Evolutionary conservation across 2,113 vertebrate species (phyloP).

Genomic region (Hymenochirus boettgeri): DNA sequence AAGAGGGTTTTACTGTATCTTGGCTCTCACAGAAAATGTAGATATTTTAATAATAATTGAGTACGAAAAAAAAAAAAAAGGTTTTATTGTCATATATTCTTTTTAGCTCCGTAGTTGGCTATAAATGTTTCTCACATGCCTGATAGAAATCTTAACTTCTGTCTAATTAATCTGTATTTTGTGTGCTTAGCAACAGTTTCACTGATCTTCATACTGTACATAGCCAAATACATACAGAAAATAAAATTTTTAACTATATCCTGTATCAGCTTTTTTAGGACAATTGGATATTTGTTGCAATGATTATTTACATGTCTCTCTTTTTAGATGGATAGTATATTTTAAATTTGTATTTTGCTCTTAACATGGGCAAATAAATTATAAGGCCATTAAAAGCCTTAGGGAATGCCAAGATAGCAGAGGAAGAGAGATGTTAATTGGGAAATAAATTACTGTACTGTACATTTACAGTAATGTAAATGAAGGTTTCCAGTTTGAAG

Average conservation of each 20-base stretch:
- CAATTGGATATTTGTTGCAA: background rate
- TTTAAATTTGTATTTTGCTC: background rate
- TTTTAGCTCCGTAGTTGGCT: too few relatives aligned
- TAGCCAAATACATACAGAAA: background rate
- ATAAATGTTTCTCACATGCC: too few relatives aligned
- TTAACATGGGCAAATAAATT: slow-evolving; percentile 31
- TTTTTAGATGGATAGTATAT: background rate
- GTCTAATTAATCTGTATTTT: background rate
- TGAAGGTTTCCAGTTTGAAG: too few relatives aligned
- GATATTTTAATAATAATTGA: slow-evolving; percentile 36
- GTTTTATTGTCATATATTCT: slow-evolving; percentile 37
- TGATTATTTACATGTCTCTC: background rate
- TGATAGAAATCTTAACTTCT: background rate
- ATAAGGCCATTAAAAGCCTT: slow-evolving; percentile 22
- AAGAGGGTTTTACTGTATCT: slow-evolving; percentile 22
- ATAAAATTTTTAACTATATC: background rate
- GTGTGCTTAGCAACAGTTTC: slow-evolving; percentile 1
- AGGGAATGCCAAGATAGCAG: slow-evolving; percentile 27
- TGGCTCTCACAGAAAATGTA: slow-evolving; percentile 26
- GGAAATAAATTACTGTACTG: slow-evolving; percentile 28
- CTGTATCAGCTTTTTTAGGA: background rate
- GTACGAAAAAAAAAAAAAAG: slow-evolving; percentile 40
- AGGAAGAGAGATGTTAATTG: slow-evolving; percentile 29
- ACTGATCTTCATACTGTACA: slow-evolving; percentile 2
- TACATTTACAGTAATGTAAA: background rate